Evolutionary conservation across 2,888 invertebrate species (phyloP), one percentile per base, ranked within the genome.

Genomic region (Aethes cnicana): DNA sequence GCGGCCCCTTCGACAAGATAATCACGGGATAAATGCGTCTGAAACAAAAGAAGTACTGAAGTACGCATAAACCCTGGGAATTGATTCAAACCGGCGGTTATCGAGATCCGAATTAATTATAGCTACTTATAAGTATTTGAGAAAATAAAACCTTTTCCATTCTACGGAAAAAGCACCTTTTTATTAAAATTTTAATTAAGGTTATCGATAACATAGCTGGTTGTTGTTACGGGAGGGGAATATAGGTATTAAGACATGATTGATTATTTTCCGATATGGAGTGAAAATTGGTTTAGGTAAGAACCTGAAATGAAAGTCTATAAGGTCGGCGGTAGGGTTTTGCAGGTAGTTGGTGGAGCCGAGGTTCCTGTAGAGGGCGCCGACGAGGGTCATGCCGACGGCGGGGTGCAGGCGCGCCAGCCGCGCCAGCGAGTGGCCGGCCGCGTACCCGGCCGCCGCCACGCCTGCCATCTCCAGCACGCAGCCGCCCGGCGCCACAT

Each of bases 11-110:
- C 55, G 89, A 88, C 68, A 89, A 69, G 56, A 89, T 89, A 70
- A 89, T 82, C 63, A 88, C 88, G 35, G 89, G 87, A 63, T 88
- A 89, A 64, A 89, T 71, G 64, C 89, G 76, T 56, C 89, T 89
- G 77, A 57, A 84, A 84, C 58, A 63, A 62, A 67, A 59, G 58
- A 53, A 54, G 50, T 53, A 36, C 44, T 59, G 32, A 55, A 32
- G 36, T 28, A 52, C 25, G 18, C 36, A 28, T 55, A 50, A 54
- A 49, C 53, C 52, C 56, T 26, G 42, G 53, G 33, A 57, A 61
- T 54, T 56, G 50, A 55, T 57, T 57, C 35, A 47, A 53, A 56
- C 33, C 12, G 41, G 55, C 49, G 54, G 49, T 47, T 56, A 47
- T 55, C 47, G 48, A 25, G 32, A 52, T 30, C 28, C 39, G 35